Evolutionary conservation across 2,797 vertebrate genomes (phyloP), one percentile per base, ranked within the genome.

Genomic region (Rhadinocentrus ornatus): DNA sequence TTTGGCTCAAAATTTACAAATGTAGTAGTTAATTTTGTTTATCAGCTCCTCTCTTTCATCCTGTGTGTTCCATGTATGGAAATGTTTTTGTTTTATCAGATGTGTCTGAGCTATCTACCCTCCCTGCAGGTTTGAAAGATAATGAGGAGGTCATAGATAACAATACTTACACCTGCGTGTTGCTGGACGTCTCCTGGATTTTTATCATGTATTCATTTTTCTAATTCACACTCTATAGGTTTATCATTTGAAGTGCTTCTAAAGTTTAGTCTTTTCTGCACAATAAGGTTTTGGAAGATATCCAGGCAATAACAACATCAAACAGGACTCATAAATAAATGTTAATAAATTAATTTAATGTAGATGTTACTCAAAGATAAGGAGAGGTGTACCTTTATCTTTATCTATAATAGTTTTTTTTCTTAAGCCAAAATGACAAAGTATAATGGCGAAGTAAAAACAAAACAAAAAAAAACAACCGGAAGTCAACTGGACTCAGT

Each of bases 381-480:
- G 44, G 18, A 44, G 6, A 46, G 44, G 6, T 46, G 44, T 20
- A 31, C 29, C 29, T 6, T 31, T 31, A 31, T 31, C 29, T 31
- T 31, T 31, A 31, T 31, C 29, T 31, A 31, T 31, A 31, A 31
- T 12, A 5, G 0, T 20, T 18, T 44, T 44, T 46, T 44, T 39
- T 18, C 7, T 41, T 16, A 37, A 5, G 5, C 24, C 16, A 11
- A 41, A 61, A 41, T 24, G 15, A 61, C 24, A 44, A 3, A 44
- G 24, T 65, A 65, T 65, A 62, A 69, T 71, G 79, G 62, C 41
- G 34, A 66, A 3, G 37, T 37, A 32, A 24, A 50, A 73, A 62
- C 9, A 85, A 78, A 2, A 24, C 0, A 0, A 29, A 26, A 22
- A 73, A 0, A 75, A 69, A 55, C 18, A 77, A 81, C 69, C 53